Conservation (phyloP, 1,140 invertebrate species). For the Euschistus heros region DNA sequence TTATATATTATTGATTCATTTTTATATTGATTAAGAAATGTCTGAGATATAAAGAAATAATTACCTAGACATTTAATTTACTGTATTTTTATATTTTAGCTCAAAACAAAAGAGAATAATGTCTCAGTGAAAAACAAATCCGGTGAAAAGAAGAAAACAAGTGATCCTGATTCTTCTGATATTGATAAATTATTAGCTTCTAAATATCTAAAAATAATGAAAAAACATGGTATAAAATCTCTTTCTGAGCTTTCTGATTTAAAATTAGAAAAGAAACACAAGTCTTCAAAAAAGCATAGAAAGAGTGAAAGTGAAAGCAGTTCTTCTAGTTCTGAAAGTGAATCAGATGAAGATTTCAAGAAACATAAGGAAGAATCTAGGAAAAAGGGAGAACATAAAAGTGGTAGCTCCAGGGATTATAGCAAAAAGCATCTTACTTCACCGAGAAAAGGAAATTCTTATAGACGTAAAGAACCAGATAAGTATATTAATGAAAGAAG, state of each 20-base stretch:
- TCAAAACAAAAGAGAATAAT: conserved; percentile 17
- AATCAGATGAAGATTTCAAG: neutral
- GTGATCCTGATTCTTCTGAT: conserved; percentile 22
- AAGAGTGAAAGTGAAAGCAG: neutral
- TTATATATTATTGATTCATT: neutral
- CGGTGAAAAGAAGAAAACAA: conserved; percentile 29
- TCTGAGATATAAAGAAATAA: neutral
- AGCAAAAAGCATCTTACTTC: neutral
- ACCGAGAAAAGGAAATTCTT: neutral
- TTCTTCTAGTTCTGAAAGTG: neutral
- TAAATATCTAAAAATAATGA: conserved; percentile 37
- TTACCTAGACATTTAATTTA: neutral
- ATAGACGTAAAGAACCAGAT: conserved; percentile 2
- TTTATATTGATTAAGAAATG: conserved; percentile 3
- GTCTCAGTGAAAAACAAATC: conserved; percentile 33
- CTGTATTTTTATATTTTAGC: conserved; percentile 1
- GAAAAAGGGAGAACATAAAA: too few relatives aligned
- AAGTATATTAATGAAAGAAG: neutral
- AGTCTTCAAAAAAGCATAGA: neutral
- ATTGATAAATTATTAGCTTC: conserved; percentile 35
- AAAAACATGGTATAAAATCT: conserved; percentile 34
- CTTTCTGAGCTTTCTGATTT: neutral
- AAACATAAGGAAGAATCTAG: neutral
- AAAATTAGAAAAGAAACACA: neutral
- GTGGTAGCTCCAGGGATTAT: too few relatives aligned